Percentiles rank a stretch among this genome's conserved stretches.
Conservation (phyloP, 2,797 vertebrate species). For the Orientallactaga sibirica region DNA sequence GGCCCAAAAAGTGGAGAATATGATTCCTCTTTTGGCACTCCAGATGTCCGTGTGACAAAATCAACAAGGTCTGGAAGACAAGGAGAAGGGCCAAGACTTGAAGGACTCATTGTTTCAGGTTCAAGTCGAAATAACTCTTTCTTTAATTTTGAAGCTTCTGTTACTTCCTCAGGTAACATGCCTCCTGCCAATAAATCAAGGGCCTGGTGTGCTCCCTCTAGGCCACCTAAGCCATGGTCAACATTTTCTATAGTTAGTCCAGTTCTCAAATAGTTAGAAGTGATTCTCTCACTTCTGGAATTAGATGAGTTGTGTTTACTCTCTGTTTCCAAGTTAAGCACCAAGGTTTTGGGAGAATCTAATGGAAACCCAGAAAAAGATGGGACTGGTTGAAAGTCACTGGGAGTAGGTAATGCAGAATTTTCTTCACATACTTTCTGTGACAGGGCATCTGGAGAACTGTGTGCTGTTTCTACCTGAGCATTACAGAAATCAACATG, state of each 20-base stretch:
- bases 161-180: slow-evolving; percentile 82
- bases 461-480: slow-evolving; percentile 41
- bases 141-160: slow-evolving; percentile 81
- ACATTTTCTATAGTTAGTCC: slow-evolving; percentile 80
- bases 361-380: slow-evolving; percentile 78
- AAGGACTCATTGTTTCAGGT: slow-evolving; percentile 76
- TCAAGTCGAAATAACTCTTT: slow-evolving; percentile 82
- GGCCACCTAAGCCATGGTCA: slow-evolving; percentile 71
- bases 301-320: slow-evolving; percentile 77
- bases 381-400: slow-evolving; percentile 70
- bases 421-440: slow-evolving; percentile 80
- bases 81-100: slow-evolving; percentile 78
- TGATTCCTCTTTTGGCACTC: slow-evolving; percentile 82
- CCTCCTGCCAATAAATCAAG: slow-evolving; percentile 82
- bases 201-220: slow-evolving; percentile 81
- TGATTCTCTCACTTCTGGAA: slow-evolving; percentile 75
- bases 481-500: slow-evolving; percentile 71
- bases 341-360: slow-evolving; percentile 77
- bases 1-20: slow-evolving; percentile 79
- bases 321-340: slow-evolving; percentile 76
- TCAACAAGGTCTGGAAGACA: slow-evolving; percentile 83
- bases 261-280: slow-evolving; percentile 81
- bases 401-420: slow-evolving; percentile 29
- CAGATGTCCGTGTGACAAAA: slow-evolving; percentile 82
- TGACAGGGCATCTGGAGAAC: slow-evolving; percentile 65